Evolutionary conservation across 2,888 invertebrate genomes (phyloP).

Genomic region (Operophtera brumata): DNA sequence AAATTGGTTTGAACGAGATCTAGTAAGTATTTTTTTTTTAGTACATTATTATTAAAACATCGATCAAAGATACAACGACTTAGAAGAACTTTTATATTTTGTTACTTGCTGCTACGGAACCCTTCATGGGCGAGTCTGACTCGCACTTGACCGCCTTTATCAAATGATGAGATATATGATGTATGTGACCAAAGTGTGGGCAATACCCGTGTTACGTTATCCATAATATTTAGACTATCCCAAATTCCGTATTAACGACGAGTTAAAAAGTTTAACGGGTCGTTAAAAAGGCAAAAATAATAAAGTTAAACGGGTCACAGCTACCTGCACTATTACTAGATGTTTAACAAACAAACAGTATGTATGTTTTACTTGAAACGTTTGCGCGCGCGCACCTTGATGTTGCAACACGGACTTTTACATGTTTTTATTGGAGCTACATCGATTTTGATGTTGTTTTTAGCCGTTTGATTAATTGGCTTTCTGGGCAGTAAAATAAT

Average conservation of each 20-base stretch:
- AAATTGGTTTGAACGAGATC: no score
- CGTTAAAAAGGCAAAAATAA: slow-evolving; percentile 60
- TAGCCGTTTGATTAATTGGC: slow-evolving; percentile 4
- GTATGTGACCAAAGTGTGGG: no score
- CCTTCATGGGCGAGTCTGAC: no score
- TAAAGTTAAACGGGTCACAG: slow-evolving; percentile 54
- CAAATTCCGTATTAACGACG: not conserved
- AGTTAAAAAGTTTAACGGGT: slow-evolving; percentile 43
- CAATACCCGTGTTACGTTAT: no score
- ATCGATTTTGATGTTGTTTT: slow-evolving; percentile 26
- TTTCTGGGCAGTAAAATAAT: not conserved
- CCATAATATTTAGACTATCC: not conserved
- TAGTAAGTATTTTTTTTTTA: no score
- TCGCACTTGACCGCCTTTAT: no score
- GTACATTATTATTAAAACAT: no score
- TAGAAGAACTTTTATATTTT: no score
- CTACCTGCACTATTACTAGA: slow-evolving; percentile 28
- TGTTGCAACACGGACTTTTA: slow-evolving; percentile 41
- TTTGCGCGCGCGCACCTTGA: slow-evolving; percentile 38
- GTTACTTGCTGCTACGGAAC: no score
- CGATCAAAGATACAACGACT: no score
- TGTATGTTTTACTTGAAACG: slow-evolving; percentile 18
- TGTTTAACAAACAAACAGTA: slow-evolving; percentile 14
- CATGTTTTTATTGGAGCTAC: slow-evolving; percentile 28
- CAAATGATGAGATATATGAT: no score